Conservation (phyloP, 2,888 invertebrate species). For the Pilophorus perplexus region DNA sequence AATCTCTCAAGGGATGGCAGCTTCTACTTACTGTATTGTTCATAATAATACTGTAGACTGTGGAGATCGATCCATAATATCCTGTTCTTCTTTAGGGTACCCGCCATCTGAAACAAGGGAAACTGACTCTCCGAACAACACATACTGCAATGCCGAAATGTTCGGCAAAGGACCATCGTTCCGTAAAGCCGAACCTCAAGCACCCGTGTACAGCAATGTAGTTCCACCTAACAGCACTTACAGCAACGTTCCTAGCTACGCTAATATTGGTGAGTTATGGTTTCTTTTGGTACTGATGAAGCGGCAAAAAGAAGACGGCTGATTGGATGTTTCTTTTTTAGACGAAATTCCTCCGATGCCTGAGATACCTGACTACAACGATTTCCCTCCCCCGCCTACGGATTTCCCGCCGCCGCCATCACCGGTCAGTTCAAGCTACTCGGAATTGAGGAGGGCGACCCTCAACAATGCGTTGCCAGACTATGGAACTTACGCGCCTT, state of each 20-base stretch:
- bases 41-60: too few relatives aligned
- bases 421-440: slow-evolving; percentile 87
- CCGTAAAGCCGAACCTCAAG: slow-evolving; percentile 47
- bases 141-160: slow-evolving; percentile 60
- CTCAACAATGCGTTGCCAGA: slow-evolving; percentile 60
- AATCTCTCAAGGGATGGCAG: too few relatives aligned
- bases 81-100: slow-evolving; percentile 28
- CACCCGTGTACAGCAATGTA: slow-evolving; percentile 48
- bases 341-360: slow-evolving; percentile 66
- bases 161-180: slow-evolving; percentile 42
- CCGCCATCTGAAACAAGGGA: slow-evolving; percentile 6
- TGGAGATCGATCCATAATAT: too few relatives aligned
- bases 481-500: slow-evolving; percentile 64
- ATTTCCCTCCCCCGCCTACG: slow-evolving; percentile 59
- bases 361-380: slow-evolving; percentile 54
- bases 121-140: slow-evolving; percentile 36
- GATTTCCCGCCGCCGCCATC: slow-evolving; percentile 80
- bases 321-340: slow-evolving; percentile 37
- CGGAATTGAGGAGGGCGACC: slow-evolving; percentile 78
- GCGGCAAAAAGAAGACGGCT: too few relatives aligned
- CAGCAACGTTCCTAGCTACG: slow-evolving; percentile 48
- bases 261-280: slow-evolving; percentile 45
- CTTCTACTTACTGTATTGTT: too few relatives aligned
- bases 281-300: background rate
- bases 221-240: slow-evolving; percentile 29